These are phyloP conservation scores for Tenthredo mesomela DNA, from an alignment of 2,888 invertebrate species.

Conservation along the genomic window DNA sequence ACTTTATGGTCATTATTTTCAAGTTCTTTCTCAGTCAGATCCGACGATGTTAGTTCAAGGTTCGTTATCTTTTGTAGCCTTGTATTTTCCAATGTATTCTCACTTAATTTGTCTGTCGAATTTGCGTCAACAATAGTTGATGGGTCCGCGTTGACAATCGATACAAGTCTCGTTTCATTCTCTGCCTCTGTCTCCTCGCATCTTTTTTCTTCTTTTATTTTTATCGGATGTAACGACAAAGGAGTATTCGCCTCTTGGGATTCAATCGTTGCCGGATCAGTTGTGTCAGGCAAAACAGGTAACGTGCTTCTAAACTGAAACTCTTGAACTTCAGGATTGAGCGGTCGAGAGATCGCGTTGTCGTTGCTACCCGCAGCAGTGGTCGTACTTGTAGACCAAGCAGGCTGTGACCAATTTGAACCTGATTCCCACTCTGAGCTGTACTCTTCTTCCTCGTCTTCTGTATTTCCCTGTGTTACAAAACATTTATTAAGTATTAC, in stretches of 20 bases:
- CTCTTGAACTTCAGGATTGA: slow-evolving; percentile 75
- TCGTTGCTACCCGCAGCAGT: slow-evolving; percentile 51
- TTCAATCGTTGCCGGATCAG: neutral
- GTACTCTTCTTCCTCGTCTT: slow-evolving; percentile 72
- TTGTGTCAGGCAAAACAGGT: slow-evolving; percentile 7
- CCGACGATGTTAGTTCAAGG: neutral
- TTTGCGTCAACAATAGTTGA: neutral
- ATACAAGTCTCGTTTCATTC: slow-evolving; percentile 2
- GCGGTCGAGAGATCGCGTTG: slow-evolving; percentile 63
- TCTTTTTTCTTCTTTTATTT: slow-evolving; percentile 11
- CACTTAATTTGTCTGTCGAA: slow-evolving; percentile 27
- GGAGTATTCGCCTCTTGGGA: neutral
- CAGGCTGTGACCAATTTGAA: slow-evolving; percentile 63
- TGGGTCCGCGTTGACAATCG: neutral
- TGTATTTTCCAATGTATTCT: slow-evolving; percentile 23
- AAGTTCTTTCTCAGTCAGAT: neutral
- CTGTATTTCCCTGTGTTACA: slow-evolving; percentile 64
- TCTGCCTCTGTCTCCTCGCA: slow-evolving; percentile 11
- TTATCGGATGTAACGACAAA: neutral
- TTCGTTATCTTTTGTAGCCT: slow-evolving; percentile 4
- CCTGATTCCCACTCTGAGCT: slow-evolving; percentile 71
- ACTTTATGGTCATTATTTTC: neutral
- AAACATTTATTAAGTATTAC: neutral
- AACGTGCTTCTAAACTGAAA: slow-evolving; percentile 65
- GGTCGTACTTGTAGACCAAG: slow-evolving; percentile 63